phyloP scores from a whole-genome alignment of 2,797 vertebrate genomes.

The Rhinophrynus dorsalis region DNA sequence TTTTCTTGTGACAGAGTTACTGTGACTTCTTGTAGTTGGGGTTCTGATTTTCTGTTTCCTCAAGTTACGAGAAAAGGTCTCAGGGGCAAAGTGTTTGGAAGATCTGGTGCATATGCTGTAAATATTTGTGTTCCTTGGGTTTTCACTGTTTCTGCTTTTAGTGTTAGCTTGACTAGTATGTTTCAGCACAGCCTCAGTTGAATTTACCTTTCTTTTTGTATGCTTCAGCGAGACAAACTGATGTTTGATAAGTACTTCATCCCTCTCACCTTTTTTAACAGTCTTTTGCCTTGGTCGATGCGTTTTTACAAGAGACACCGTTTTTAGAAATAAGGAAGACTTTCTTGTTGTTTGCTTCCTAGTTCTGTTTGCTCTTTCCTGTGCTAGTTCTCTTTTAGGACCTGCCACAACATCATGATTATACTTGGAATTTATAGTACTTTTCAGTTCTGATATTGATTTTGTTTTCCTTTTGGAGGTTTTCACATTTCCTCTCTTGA shows the following conservation, averaged over 20 bases:
- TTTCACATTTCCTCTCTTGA: conserved; percentile 57
- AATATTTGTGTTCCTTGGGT: not conserved
- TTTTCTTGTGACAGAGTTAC: not conserved
- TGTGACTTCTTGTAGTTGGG: not conserved
- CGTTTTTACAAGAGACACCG: conserved; percentile 43
- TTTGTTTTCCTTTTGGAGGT: conserved; percentile 55
- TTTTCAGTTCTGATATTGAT: conserved; percentile 45
- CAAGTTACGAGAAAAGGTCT: not conserved
- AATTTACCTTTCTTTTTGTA: conserved; percentile 4
- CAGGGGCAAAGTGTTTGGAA: not conserved
- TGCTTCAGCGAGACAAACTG: conserved; percentile 10
- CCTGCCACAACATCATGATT: conserved; percentile 45
- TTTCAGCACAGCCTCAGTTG: not conserved
- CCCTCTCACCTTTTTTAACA: conserved; percentile 56
- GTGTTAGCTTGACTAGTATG: not conserved
- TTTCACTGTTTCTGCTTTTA: not conserved
- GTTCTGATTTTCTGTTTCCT: conserved; percentile 1
- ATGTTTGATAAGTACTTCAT: conserved; percentile 50
- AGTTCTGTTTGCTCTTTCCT: conserved; percentile 54
- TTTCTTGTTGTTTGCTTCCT: conserved; percentile 60
- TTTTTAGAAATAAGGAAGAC: conserved; percentile 53
- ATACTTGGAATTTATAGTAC: conserved; percentile 50
- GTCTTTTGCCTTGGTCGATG: conserved; percentile 55
- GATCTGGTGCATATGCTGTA: not conserved
- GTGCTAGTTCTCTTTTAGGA: conserved; percentile 41